Evolutionary conservation across 2,113 vertebrate species (phyloP).

Genomic region (Indicator indicator): DNA sequence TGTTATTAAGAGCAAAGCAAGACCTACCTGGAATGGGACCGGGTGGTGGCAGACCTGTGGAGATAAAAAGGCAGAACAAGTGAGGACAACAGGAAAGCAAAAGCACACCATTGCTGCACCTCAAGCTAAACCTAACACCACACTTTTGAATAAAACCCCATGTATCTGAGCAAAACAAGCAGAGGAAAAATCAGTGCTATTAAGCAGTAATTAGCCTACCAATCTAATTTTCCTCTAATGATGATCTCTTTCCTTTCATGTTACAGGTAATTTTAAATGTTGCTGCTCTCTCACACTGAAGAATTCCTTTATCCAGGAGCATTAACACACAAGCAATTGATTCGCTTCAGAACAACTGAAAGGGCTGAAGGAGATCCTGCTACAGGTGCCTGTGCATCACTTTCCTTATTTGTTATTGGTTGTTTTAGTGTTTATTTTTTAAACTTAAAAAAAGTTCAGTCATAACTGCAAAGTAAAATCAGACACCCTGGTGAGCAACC

Average conservation of each 20-base stretch:
- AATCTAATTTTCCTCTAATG: rapidly evolving
- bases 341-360: neutral
- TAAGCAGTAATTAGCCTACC: neutral
- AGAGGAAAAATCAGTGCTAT: neutral
- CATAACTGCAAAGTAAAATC: neutral
- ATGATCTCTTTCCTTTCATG: neutral
- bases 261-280: neutral
- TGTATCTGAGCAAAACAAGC: neutral
- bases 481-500: neutral
- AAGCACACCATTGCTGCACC: neutral
- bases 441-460: neutral
- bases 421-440: neutral
- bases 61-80: neutral
- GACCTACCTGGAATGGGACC: constrained; percentile 71
- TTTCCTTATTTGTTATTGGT: neutral
- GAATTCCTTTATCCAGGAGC: neutral
- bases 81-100: neutral
- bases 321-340: neutral
- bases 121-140: neutral
- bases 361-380: neutral
- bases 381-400: neutral
- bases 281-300: neutral
- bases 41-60: constrained; percentile 67
- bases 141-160: neutral
- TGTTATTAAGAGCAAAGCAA: neutral